Percentiles rank a stretch among this genome's conserved stretches.
phyloP scores from a whole-genome alignment of 2,797 vertebrate genomes.

The Stomatorhinus walkeri region DNA sequence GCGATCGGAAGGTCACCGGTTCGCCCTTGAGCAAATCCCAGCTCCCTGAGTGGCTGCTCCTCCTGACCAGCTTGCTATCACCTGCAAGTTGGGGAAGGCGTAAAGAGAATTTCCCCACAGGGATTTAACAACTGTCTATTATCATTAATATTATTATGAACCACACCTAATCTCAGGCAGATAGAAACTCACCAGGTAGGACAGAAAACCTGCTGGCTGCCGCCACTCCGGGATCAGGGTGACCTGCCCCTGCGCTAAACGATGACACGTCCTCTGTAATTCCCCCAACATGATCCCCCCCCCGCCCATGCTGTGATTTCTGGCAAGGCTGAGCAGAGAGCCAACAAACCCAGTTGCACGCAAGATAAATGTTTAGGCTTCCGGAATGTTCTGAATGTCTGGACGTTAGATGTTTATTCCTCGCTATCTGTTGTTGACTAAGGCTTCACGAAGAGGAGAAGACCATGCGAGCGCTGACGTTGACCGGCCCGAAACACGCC shows the following conservation, averaged over 20 bases:
- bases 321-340: background rate
- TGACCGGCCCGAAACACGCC: slow-evolving; percentile 43
- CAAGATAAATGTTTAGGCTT: background rate
- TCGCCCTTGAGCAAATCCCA: background rate
- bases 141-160: background rate
- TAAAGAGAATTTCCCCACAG: background rate
- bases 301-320: background rate
- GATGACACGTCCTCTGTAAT: background rate
- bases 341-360: background rate
- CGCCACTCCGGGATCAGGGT: background rate
- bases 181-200: background rate
- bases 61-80: background rate
- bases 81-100: background rate
- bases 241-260: background rate
- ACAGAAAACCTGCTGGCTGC: background rate
- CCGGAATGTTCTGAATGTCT: background rate
- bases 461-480: slow-evolving; percentile 65
- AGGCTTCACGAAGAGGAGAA: slow-evolving; percentile 97
- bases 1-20: background rate
- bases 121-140: background rate
- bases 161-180: background rate
- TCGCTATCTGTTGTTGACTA: background rate
- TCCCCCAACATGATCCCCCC: background rate
- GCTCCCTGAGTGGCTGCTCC: background rate
- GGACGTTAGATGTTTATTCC: background rate